Evolutionary conservation across 1,140 invertebrate species (phyloP).

Genomic region (Bombus confusus): DNA sequence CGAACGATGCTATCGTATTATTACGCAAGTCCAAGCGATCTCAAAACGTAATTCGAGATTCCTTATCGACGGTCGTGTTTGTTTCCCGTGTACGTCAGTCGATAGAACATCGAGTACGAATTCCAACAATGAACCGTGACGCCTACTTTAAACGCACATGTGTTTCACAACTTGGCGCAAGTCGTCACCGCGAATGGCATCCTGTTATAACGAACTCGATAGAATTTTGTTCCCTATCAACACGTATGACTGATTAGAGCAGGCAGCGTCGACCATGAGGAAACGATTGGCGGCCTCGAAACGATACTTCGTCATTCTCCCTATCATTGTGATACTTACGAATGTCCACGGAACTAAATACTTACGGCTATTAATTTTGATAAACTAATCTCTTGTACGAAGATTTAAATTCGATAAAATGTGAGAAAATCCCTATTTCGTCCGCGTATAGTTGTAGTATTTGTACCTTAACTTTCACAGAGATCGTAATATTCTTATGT

Average conservation of each 20-base stretch:
- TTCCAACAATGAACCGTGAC: constrained; percentile 49
- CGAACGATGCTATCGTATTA: neutral
- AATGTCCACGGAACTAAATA: neutral
- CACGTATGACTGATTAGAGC: constrained; percentile 10
- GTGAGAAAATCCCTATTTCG: too few species aligned
- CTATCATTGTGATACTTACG: too few species aligned
- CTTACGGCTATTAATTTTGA: neutral
- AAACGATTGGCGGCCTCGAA: neutral
- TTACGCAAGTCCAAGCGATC: constrained; percentile 29
- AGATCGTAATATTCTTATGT: too few species aligned
- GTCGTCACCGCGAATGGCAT: constrained; percentile 57
- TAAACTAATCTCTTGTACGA: neutral
- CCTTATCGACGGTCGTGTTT: constrained; percentile 45
- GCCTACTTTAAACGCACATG: constrained; percentile 61
- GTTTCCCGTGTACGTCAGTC: constrained; percentile 5
- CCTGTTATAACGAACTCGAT: constrained; percentile 65
- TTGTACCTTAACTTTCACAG: too few species aligned
- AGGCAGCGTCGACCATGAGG: neutral
- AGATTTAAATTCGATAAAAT: too few species aligned
- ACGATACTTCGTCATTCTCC: neutral
- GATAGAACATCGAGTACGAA: constrained; percentile 40
- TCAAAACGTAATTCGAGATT: neutral
- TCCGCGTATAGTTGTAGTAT: too few species aligned
- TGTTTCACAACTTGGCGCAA: constrained; percentile 70
- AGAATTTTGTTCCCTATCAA: constrained; percentile 56